Conservation (phyloP, 2,888 invertebrate genomes). For the Caenorhabditis sp. region DNA sequence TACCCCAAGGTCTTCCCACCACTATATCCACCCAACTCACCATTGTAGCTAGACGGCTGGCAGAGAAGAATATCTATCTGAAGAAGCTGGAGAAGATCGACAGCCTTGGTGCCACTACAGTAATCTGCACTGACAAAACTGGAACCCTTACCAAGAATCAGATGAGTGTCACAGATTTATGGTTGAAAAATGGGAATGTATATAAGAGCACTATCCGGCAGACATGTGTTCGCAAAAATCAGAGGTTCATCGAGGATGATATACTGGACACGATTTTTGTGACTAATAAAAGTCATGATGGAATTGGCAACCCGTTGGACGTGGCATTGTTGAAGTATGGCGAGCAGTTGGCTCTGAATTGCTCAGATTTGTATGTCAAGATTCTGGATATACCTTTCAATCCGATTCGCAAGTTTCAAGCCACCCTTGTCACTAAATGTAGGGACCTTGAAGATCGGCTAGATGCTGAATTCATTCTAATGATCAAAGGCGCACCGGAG, state of each 20-base stretch:
- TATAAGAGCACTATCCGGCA: no score
- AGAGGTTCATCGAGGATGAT: conserved; percentile 26
- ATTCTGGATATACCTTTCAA: conserved; percentile 64
- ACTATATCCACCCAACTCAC: conserved; percentile 53
- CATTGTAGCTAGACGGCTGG: conserved; percentile 54
- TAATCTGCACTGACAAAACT: conserved; percentile 53
- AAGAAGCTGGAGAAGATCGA: conserved; percentile 57
- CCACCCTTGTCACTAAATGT: conserved; percentile 42
- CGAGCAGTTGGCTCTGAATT: conserved; percentile 35
- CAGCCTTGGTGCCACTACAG: conserved; percentile 49
- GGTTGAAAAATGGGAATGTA: conserved; percentile 36
- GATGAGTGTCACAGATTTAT: conserved; percentile 57
- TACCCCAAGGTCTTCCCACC: conserved; percentile 59
- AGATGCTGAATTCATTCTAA: conserved; percentile 43
- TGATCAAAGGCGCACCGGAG: conserved; percentile 64
- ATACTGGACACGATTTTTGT: no score
- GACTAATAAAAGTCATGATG: conserved; percentile 2
- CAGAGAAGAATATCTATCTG: conserved; percentile 52
- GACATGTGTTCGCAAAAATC: conserved; percentile 13
- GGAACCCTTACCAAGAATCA: conserved; percentile 56
- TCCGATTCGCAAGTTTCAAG: conserved; percentile 59
- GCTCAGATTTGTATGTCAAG: conserved; percentile 38
- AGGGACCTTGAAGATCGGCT: conserved; percentile 15
- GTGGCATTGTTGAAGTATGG: conserved; percentile 50
- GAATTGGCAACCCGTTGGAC: conserved; percentile 53